Evolutionary conservation across 2,797 vertebrate genomes (phyloP).

Genomic region (Poecile montanus): DNA sequence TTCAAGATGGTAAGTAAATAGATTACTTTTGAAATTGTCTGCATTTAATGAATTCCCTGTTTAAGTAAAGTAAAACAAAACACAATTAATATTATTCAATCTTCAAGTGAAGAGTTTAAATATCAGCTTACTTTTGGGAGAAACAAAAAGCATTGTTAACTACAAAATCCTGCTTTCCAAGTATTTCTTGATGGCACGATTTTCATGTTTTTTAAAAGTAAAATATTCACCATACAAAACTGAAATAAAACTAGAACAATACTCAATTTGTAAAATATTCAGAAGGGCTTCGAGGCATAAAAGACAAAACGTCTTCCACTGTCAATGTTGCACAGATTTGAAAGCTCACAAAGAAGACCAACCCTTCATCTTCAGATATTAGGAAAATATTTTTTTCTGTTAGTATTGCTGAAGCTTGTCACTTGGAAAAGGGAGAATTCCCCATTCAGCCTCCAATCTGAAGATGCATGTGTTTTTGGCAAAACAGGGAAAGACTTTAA

Average conservation of each 20-base stretch:
- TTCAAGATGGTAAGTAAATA: not conserved
- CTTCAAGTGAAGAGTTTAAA: not conserved
- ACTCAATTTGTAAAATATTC: not conserved
- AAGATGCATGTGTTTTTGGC: not conserved
- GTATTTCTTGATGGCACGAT: not conserved
- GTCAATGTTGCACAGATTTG: not conserved
- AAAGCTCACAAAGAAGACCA: not conserved
- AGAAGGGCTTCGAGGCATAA: not conserved
- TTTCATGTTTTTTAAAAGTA: not conserved
- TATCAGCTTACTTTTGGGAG: not conserved
- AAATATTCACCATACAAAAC: not conserved
- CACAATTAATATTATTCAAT: not conserved
- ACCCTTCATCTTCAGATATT: not conserved
- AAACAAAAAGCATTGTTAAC: not conserved
- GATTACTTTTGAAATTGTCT: not conserved
- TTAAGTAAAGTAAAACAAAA: not conserved
- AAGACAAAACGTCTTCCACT: not conserved
- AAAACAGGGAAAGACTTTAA: not conserved
- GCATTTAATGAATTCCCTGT: not conserved
- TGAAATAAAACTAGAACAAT: not conserved
- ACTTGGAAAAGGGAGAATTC: not conserved
- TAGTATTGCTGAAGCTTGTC: not conserved
- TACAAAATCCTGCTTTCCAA: not conserved
- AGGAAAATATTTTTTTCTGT: not conserved
- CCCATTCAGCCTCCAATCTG: not conserved